Percentiles rank a stretch among this genome's conserved stretches.
These are phyloP conservation scores for Muntiacus muntjak DNA, from an alignment of 2,113 vertebrate genomes.

Conservation along the genomic window DNA sequence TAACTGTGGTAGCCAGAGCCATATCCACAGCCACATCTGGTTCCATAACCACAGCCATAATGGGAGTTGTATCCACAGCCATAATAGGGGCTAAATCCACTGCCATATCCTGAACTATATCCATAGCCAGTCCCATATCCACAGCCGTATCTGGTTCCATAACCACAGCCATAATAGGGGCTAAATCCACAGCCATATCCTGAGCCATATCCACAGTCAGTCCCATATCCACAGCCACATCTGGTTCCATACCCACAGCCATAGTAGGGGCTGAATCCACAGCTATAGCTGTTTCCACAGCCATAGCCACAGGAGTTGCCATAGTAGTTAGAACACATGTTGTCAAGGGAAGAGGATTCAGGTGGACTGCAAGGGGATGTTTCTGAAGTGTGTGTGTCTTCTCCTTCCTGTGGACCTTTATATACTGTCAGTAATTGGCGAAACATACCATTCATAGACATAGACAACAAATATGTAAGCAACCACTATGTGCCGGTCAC, in stretches of 20 bases:
- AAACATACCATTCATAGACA: background rate
- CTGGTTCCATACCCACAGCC: background rate
- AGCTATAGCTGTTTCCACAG: background rate
- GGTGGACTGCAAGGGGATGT: background rate
- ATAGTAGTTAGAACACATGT: rapidly evolving
- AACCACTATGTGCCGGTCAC: background rate
- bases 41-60: no score
- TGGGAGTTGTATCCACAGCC: no score
- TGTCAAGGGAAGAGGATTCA: background rate
- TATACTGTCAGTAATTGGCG: background rate
- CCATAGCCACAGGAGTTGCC: background rate
- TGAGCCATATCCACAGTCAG: background rate
- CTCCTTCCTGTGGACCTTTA: background rate
- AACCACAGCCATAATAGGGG: rapidly evolving
- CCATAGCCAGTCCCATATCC: background rate
- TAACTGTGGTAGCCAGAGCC: no score
- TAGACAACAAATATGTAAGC: background rate
- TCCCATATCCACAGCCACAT: background rate
- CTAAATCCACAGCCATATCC: background rate
- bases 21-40: no score
- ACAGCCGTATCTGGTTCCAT: background rate
- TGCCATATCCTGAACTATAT: no score
- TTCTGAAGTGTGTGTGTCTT: background rate
- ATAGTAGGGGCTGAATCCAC: background rate
- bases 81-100: no score